A percentile compares a stretch with the other conserved stretches of the same genome.
phyloP scores from a whole-genome alignment of 2,888 invertebrate species.

The Cantharis nigra region DNA sequence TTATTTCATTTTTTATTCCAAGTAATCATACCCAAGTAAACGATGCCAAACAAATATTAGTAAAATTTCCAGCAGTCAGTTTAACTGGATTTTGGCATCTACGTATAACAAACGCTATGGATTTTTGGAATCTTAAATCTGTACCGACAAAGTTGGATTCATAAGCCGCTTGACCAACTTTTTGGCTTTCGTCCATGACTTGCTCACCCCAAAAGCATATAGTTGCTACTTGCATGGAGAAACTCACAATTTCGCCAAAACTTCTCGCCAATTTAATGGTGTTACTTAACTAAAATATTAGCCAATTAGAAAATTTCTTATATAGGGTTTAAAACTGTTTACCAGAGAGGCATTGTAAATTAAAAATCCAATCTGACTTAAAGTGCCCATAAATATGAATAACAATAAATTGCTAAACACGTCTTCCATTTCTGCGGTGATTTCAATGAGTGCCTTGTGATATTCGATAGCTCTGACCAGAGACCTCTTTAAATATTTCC shows the following conservation, averaged over 20 bases:
- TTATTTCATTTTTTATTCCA: neutral
- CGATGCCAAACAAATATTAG: neutral
- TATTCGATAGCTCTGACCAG: conserved; percentile 11
- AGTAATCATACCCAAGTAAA: neutral
- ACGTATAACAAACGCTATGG: neutral
- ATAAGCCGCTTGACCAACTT: neutral
- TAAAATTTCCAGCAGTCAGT: conserved; percentile 5
- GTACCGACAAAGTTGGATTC: neutral
- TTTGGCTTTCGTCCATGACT: neutral
- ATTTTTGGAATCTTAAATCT: neutral
- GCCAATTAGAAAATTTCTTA: neutral
- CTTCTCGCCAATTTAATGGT: neutral
- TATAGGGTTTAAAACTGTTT: neutral
- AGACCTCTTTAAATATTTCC: conserved; percentile 12
- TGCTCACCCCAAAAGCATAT: conserved; percentile 5
- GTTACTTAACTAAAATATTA: neutral
- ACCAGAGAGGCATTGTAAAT: neutral
- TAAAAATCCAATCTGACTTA: neutral
- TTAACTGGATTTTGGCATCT: neutral
- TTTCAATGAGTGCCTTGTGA: conserved; percentile 18
- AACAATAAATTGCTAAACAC: conserved; percentile 18
- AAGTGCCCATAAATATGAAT: neutral
- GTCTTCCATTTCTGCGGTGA: conserved; percentile 19
- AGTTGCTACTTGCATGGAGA: neutral
- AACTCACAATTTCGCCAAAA: neutral